Percentiles rank a stretch among this genome's conserved stretches.
Evolutionary conservation across 1,140 invertebrate genomes (phyloP).

Genomic region (Drosophila watanabei): DNA sequence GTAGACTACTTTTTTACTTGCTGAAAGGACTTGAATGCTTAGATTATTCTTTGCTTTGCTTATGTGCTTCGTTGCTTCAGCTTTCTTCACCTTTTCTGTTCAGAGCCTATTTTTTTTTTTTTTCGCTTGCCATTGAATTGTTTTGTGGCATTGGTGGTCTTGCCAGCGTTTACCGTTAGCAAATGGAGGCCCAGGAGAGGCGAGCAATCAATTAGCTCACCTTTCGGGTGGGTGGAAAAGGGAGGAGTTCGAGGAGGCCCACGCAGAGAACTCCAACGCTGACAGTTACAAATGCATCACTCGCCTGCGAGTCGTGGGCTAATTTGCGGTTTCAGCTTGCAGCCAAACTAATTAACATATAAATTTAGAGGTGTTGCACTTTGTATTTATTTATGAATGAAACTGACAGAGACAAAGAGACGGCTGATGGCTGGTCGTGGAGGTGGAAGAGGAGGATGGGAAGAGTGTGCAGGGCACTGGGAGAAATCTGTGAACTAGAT

Average conservation of each 20-base stretch:
- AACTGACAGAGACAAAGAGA: constrained; percentile 52
- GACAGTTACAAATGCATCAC: constrained; percentile 67
- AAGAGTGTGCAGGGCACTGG: constrained; percentile 14
- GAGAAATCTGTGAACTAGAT: neutral
- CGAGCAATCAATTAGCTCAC: constrained; percentile 71
- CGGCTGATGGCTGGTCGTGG: constrained; percentile 25
- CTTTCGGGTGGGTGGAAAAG: constrained; percentile 26
- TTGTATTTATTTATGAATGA: constrained; percentile 72
- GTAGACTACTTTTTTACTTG: constrained; percentile 11
- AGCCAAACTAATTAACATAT: constrained; percentile 68
- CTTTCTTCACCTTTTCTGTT: constrained; percentile 5
- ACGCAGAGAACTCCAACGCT: constrained; percentile 40
- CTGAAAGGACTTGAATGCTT: constrained; percentile 43
- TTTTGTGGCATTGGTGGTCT: constrained; percentile 43
- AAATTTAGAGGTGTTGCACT: constrained; percentile 69
- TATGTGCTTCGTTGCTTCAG: constrained; percentile 12
- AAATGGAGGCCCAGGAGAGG: constrained; percentile 25
- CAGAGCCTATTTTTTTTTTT: constrained; percentile 1
- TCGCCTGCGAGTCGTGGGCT: constrained; percentile 45
- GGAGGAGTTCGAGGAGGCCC: constrained; percentile 16
- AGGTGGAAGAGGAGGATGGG: constrained; percentile 32
- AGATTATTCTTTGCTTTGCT: constrained; percentile 14
- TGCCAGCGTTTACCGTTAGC: constrained; percentile 48
- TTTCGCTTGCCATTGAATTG: constrained; percentile 7
- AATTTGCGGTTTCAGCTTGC: constrained; percentile 58